phyloP scores from a whole-genome alignment of 2,113 vertebrate species.

The Pseudonaja textilis region DNA sequence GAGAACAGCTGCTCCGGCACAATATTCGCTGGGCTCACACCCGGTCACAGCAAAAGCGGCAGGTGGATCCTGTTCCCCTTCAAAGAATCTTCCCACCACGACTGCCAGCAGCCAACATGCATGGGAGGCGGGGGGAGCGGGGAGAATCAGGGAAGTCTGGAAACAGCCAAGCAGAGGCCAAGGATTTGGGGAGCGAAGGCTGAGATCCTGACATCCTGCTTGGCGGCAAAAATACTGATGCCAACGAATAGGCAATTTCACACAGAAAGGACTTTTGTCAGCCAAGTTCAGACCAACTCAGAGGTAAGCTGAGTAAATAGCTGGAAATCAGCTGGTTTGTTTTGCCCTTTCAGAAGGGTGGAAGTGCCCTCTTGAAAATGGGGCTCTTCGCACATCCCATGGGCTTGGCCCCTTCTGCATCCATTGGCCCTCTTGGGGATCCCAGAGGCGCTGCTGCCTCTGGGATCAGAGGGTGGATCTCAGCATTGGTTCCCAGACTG shows the following conservation, averaged over 20 bases:
- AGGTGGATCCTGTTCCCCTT: neutral
- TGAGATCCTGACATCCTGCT: neutral
- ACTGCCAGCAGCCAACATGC: neutral
- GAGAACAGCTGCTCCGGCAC: neutral
- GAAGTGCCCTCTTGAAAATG: neutral
- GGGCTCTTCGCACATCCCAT: neutral
- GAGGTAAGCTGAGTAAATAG: neutral
- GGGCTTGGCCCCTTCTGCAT: neutral
- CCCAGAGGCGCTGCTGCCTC: too few relatives aligned
- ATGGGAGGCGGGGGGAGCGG: neutral
- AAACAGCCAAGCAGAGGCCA: neutral
- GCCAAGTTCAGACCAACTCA: too few relatives aligned
- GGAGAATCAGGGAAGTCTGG: neutral
- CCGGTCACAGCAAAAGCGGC: neutral
- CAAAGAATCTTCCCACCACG: neutral
- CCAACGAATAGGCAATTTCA: too few relatives aligned
- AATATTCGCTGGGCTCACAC: neutral
- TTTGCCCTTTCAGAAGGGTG: neutral
- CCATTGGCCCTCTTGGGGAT: neutral
- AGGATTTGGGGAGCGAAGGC: neutral
- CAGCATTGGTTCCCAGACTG: neutral
- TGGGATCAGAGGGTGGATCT: neutral
- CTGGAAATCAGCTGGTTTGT: neutral
- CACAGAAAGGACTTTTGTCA: too few relatives aligned
- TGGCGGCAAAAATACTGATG: neutral